Conservation (phyloP, 2,113 vertebrate species). For the Cheilinus undulatus region DNA sequence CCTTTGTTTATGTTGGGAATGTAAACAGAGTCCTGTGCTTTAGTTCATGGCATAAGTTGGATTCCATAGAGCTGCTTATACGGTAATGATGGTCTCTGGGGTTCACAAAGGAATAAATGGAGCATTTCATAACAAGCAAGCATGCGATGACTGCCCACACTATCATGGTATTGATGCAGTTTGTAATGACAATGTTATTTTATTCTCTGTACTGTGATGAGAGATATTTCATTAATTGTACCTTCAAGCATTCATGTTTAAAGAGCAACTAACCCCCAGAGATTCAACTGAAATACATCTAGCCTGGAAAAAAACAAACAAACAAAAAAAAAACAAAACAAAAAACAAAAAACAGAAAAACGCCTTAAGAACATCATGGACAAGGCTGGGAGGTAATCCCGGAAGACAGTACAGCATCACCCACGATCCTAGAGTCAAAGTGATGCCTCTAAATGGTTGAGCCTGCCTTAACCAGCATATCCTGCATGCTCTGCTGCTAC, state of each 20-base stretch:
- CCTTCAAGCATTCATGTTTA: background rate
- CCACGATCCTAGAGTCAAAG: too few species aligned
- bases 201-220: background rate
- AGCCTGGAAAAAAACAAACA: too few species aligned
- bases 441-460: too few species aligned
- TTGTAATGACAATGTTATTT: constrained; percentile 3
- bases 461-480: too few species aligned
- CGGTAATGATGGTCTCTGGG: background rate
- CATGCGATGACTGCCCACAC: background rate
- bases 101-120: background rate
- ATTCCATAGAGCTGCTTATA: background rate
- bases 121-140: background rate
- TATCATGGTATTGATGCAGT: background rate
- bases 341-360: too few species aligned
- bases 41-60: background rate
- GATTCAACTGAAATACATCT: too few species aligned
- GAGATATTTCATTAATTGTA: background rate
- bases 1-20: background rate
- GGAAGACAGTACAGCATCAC: too few species aligned
- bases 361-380: too few species aligned
- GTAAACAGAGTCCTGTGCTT: background rate
- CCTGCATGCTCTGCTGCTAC: too few species aligned
- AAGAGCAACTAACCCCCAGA: too few species aligned
- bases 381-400: too few species aligned
- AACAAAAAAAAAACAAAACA: too few species aligned